phyloP scores from a whole-genome alignment of 2,113 vertebrate species.

The Haemorhous mexicanus region DNA sequence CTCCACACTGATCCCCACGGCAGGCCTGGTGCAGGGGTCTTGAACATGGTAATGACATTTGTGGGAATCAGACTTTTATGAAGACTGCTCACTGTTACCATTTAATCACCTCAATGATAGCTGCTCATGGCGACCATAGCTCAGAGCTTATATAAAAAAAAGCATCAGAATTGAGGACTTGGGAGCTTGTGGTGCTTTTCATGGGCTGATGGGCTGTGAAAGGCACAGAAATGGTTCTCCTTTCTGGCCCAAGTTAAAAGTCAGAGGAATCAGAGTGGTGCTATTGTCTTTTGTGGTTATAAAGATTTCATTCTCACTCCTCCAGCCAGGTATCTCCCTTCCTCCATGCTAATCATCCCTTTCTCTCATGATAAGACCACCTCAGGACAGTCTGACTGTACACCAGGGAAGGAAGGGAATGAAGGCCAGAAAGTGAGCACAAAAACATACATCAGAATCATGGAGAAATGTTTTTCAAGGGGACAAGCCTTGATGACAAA shows the following conservation, averaged over 20 bases:
- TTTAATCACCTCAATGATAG: neutral
- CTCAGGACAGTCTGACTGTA: neutral
- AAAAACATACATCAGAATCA: neutral
- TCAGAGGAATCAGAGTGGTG: neutral
- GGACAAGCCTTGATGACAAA: neutral
- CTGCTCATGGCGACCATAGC: neutral
- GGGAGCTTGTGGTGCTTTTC: neutral
- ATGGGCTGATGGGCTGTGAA: neutral
- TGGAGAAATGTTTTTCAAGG: neutral
- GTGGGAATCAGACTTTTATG: neutral
- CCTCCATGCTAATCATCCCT: neutral
- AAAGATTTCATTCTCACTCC: neutral
- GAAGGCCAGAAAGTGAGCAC: neutral
- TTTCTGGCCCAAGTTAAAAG: neutral
- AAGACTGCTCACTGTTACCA: neutral
- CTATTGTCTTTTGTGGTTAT: neutral
- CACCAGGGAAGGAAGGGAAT: neutral
- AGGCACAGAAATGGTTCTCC: neutral
- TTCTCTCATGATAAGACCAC: rapidly evolving
- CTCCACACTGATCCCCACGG: neutral
- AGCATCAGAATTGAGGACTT: neutral
- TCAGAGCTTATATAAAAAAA: neutral
- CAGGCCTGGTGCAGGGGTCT: neutral
- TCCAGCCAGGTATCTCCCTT: neutral
- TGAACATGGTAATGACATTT: neutral